A percentile compares a stretch with the other conserved stretches of the same genome.
Conservation (phyloP, 23 tunicate genomes). For the Oikopleura albicans region DNA sequence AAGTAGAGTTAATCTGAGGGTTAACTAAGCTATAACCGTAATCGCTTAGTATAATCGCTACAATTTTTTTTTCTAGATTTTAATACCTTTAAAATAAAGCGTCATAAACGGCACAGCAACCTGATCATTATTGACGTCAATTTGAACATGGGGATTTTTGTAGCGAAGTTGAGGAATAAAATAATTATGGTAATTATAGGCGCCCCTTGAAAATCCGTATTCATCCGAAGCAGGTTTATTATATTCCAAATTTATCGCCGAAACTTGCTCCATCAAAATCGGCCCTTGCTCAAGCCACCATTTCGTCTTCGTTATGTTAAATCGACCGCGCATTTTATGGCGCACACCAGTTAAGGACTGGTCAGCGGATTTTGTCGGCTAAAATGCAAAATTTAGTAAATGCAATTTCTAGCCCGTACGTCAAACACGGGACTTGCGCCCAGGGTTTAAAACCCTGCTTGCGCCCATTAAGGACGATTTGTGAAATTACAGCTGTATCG, state of each 20-base stretch:
- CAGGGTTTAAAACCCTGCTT: too few species aligned
- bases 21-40: too few species aligned
- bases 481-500: too few species aligned
- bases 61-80: not conserved
- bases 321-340: conserved; percentile 6
- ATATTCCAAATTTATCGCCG: conserved; percentile 4
- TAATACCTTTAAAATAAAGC: not conserved
- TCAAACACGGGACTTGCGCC: too few species aligned
- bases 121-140: not conserved
- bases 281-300: conserved; percentile 18
- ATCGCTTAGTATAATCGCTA: too few species aligned
- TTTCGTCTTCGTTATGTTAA: not conserved
- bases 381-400: too few species aligned
- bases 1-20: too few species aligned
- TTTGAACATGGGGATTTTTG: conserved; percentile 16
- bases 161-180: conserved; percentile 5
- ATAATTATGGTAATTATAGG: not conserved
- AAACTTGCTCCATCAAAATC: not conserved
- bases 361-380: too few species aligned
- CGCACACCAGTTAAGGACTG: not conserved
- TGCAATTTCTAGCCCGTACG: too few species aligned
- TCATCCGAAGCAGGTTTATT: not conserved
- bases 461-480: too few species aligned
- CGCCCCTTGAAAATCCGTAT: not conserved
- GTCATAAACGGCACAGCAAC: not conserved